Evolutionary conservation across 2,888 invertebrate genomes (phyloP), one percentile per base, ranked within the genome.

Genomic region (Silvanus unidentatus): DNA sequence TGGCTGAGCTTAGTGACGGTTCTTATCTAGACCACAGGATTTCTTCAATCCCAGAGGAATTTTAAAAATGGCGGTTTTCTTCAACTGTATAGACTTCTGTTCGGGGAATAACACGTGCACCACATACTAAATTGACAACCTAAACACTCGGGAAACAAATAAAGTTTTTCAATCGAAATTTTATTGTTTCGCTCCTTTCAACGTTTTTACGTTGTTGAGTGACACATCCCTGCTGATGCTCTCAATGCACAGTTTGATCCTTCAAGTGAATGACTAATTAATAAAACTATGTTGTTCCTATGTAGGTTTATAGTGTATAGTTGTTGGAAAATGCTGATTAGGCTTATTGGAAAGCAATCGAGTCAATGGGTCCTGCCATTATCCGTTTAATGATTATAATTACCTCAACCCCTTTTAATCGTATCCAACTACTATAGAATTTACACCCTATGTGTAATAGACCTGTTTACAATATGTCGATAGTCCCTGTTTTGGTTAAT

Each of bases 1-100:
- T 55, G 54, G 54, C 52, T 47, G 53, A 50, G 54, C 52, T 55
- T 53, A 51, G 52, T 48, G 55, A 52, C 49, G 47, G 52, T 53
- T 28, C 53, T 56, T 53, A 53, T 52, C 49, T 47, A 48, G 48
- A 54, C 52, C 55, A 45, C 46, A 47, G 50, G 44, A 44, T 42
- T 44, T 45, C 44, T 43, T 39, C 15, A 40, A 34, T 42, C 51
- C 47, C 48, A 29, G 32, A 48, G 48, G 54, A 45, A 48, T 53
- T 52, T 48, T 47, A 40, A 51, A 52, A 54, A 54, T 52, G 47
- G 52, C 52, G 43, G 47, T 44, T 52, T 42, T 39, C 42, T 34
- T 43, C 43, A 40, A 40, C 43, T 43, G 42, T 48, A 48, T 50
- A 44, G 50, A 48, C 47, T 44, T 41, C 46, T 39, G 44, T 39